Conservation (phyloP, 2,113 vertebrate genomes). For the Limnothrissa miodon region DNA sequence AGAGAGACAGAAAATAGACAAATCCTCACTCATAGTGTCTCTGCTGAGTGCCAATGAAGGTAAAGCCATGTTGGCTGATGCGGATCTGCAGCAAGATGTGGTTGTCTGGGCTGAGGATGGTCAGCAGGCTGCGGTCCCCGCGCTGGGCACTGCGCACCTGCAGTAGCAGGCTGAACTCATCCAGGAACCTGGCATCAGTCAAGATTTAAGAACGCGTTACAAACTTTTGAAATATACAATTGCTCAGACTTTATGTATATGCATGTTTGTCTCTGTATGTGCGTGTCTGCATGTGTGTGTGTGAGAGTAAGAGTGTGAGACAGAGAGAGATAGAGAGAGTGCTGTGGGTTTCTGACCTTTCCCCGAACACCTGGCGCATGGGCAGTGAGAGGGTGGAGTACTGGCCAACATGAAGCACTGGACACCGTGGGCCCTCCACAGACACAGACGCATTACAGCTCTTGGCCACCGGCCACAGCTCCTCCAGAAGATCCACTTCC, state of each 20-base stretch:
- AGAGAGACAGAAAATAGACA: neutral
- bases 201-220: no score
- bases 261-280: neutral
- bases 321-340: no score
- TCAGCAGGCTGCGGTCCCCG: slow-evolving; percentile 77
- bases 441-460: slow-evolving; percentile 72
- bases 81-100: slow-evolving; percentile 79
- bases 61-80: slow-evolving; percentile 65
- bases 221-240: no score
- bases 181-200: slow-evolving; percentile 81
- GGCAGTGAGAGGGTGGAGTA: slow-evolving; percentile 79
- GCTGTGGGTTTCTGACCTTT: slow-evolving; percentile 66
- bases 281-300: neutral
- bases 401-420: slow-evolving; percentile 74
- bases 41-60: slow-evolving; percentile 77
- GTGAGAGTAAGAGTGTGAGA: no score
- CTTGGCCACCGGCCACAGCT: slow-evolving; percentile 61
- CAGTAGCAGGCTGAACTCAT: slow-evolving; percentile 82
- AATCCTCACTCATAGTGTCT: slow-evolving; percentile 83
- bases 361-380: slow-evolving; percentile 68
- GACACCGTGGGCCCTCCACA: slow-evolving; percentile 66
- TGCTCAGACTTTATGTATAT: no score
- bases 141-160: slow-evolving; percentile 72
- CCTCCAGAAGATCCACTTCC: slow-evolving; percentile 77
- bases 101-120: slow-evolving; percentile 71